A percentile compares a stretch with the other conserved stretches of the same genome.
Conservation (phyloP, 2,888 invertebrate species). For the Nephrotoma flavescens region DNA sequence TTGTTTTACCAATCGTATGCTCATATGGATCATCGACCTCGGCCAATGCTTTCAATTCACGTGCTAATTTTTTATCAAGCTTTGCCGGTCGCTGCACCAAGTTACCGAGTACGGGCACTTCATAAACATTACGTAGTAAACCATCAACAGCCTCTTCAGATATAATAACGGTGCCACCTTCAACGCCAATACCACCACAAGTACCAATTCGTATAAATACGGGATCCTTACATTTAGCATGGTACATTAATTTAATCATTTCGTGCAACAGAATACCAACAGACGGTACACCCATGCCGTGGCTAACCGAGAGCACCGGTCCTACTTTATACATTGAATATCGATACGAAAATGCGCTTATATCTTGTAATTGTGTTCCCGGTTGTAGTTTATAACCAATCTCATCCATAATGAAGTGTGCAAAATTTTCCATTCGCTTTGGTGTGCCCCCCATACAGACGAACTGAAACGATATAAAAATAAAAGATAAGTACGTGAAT, state of each 20-base stretch:
- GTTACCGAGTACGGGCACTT: constrained; percentile 76
- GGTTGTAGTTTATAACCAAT: constrained; percentile 80
- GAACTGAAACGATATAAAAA: constrained; percentile 44
- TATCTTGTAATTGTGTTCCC: constrained; percentile 74
- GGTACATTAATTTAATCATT: constrained; percentile 88
- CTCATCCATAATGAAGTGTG: constrained; percentile 78
- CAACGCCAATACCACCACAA: constrained; percentile 84
- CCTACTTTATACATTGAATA: constrained; percentile 91
- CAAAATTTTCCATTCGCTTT: constrained; percentile 85
- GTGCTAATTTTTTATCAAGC: constrained; percentile 63
- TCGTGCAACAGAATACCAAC: constrained; percentile 91
- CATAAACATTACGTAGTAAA: constrained; percentile 62
- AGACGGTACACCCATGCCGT: constrained; percentile 97
- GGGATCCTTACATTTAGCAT: constrained; percentile 75
- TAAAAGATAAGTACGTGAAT: neutral
- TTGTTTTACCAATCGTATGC: constrained; percentile 78
- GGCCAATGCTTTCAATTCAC: constrained; percentile 62
- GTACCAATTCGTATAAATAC: constrained; percentile 88
- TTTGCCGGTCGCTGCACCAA: constrained; percentile 65
- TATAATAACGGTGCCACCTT: constrained; percentile 87
- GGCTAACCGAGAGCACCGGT: constrained; percentile 36
- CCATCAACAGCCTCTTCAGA: constrained; percentile 87
- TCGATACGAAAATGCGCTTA: constrained; percentile 81
- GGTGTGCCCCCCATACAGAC: constrained; percentile 96
- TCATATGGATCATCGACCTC: constrained; percentile 69